Percentiles rank a stretch among this genome's conserved stretches.
phyloP scores from a whole-genome alignment of 2,888 invertebrate genomes.

The Drosophila mulleri region DNA sequence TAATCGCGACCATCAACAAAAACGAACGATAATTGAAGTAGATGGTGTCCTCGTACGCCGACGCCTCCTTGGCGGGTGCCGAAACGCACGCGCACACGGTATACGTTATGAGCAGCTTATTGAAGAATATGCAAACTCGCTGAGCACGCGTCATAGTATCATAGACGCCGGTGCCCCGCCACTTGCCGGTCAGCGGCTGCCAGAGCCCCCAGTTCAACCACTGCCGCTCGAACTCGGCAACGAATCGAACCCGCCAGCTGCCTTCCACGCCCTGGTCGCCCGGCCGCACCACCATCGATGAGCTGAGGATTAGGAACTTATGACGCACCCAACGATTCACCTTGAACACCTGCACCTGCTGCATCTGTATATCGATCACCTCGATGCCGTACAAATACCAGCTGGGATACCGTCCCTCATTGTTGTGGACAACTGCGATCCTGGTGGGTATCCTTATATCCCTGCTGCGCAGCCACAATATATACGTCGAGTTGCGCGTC shows the following conservation, averaged over 20 bases:
- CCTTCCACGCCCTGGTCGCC: slow-evolving; percentile 20
- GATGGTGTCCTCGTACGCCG: neutral
- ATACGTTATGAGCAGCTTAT: slow-evolving; percentile 38
- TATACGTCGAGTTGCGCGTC: slow-evolving; percentile 46
- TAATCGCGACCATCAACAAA: neutral
- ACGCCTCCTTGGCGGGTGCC: slow-evolving; percentile 19
- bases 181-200: slow-evolving; percentile 61
- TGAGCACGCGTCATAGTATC: slow-evolving; percentile 54
- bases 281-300: slow-evolving; percentile 24
- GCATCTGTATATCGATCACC: slow-evolving; percentile 53
- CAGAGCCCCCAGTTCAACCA: slow-evolving; percentile 62
- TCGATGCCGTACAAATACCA: slow-evolving; percentile 56
- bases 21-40: neutral
- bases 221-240: slow-evolving; percentile 13
- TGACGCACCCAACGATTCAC: slow-evolving; percentile 53
- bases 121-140: slow-evolving; percentile 49
- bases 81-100: slow-evolving; percentile 16
- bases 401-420: slow-evolving; percentile 59
- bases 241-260: slow-evolving; percentile 20
- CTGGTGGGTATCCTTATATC: slow-evolving; percentile 62
- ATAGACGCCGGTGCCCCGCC: slow-evolving; percentile 38
- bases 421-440: slow-evolving; percentile 53
- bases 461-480: slow-evolving; percentile 50
- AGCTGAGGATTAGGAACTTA: slow-evolving; percentile 35
- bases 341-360: slow-evolving; percentile 47